Percentiles rank a stretch among this genome's conserved stretches.
Conservation (phyloP, 1,140 invertebrate genomes). For the Ylistrum balloti region DNA sequence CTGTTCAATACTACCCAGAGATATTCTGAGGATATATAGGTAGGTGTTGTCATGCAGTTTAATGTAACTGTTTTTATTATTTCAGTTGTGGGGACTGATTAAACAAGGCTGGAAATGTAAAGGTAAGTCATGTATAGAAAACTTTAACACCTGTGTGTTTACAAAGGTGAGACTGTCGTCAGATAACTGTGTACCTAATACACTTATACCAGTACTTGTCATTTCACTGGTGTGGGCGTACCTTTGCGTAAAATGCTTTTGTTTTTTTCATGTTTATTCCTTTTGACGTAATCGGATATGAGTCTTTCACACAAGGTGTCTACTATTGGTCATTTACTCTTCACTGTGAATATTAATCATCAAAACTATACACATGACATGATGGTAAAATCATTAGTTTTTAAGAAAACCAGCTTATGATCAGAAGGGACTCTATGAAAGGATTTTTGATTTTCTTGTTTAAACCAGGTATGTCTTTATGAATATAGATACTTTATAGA, state of each 20-base stretch:
- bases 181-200: background rate
- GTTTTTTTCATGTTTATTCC: no score
- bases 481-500: no score
- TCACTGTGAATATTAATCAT: background rate
- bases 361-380: background rate
- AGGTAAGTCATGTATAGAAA: constrained; percentile 75
- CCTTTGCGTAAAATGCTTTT: background rate
- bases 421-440: background rate
- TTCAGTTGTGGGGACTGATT: constrained; percentile 86
- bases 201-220: background rate
- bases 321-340: background rate
- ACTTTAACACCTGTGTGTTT: constrained; percentile 16
- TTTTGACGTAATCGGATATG: constrained; percentile 25
- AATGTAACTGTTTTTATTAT: constrained; percentile 58
- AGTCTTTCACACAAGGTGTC: background rate
- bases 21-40: background rate
- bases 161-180: background rate
- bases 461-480: no score
- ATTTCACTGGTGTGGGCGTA: constrained; percentile 23
- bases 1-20: background rate
- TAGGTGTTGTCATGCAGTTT: background rate
- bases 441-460: background rate
- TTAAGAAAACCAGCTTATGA: background rate
- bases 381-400: background rate
- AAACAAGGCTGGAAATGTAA: constrained; percentile 86